phyloP scores from a whole-genome alignment of 2,113 vertebrate genomes.

The Grallaria varia region DNA sequence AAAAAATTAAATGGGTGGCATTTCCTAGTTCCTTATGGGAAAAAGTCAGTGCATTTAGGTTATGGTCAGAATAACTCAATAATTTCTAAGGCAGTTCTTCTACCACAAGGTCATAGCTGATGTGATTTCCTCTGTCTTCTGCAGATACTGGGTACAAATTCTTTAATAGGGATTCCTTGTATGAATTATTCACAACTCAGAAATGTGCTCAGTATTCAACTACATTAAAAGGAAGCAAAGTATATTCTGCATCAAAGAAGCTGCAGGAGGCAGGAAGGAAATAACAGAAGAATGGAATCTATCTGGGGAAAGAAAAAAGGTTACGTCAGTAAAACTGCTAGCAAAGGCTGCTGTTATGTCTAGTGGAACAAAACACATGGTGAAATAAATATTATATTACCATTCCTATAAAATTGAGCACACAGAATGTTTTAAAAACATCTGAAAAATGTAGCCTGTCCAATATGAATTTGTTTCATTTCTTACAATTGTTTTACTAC shows the following conservation, averaged over 20 bases:
- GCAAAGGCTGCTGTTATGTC: background rate
- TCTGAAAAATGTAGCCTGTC: background rate
- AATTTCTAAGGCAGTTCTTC: slow-evolving; percentile 19
- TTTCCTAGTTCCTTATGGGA: slow-evolving; percentile 18
- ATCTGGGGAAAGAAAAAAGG: background rate
- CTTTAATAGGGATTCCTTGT: background rate
- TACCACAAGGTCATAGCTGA: background rate
- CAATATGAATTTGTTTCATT: background rate
- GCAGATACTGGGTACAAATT: background rate
- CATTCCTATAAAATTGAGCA: background rate
- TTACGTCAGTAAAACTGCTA: slow-evolving; percentile 20
- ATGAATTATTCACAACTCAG: slow-evolving; percentile 7
- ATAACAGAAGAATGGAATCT: background rate
- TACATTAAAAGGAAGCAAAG: background rate
- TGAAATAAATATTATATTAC: slow-evolving; percentile 1
- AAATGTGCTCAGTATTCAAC: background rate
- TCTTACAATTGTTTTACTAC: background rate
- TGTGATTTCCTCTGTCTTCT: slow-evolving; percentile 10
- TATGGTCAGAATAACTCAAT: slow-evolving; percentile 33
- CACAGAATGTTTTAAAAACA: background rate
- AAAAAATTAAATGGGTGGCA: slow-evolving; percentile 39
- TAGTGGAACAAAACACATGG: slow-evolving; percentile 2
- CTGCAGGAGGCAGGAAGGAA: background rate
- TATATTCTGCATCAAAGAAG: background rate
- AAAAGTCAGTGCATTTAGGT: slow-evolving; percentile 24